Evolutionary conservation across 1,140 invertebrate species (phyloP).

Genomic region (Oncopodura yosiiana): DNA sequence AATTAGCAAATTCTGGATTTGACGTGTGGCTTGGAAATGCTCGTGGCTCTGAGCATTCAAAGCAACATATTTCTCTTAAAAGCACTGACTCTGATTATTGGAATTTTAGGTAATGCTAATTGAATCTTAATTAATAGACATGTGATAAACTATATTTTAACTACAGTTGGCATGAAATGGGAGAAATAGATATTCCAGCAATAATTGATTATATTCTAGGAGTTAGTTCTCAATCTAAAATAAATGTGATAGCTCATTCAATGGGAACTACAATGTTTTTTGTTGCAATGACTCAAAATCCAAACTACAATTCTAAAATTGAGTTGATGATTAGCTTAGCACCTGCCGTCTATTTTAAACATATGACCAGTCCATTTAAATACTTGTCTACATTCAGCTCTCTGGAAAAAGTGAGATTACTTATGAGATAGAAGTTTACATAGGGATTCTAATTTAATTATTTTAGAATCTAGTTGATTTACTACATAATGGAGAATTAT

Average conservation of each 20-base stretch:
- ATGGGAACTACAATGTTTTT: conserved; percentile 56
- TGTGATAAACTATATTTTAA: no score
- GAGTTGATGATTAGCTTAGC: conserved; percentile 51
- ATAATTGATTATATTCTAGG: conserved; percentile 55
- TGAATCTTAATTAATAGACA: no score
- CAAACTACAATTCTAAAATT: conserved; percentile 56
- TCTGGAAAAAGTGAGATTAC: background rate
- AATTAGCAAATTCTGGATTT: conserved; percentile 60
- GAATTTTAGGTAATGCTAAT: no score
- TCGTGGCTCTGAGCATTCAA: conserved; percentile 45
- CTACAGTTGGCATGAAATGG: conserved; percentile 41
- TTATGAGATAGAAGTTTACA: background rate
- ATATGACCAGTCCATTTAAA: conserved; percentile 43
- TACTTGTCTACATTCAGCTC: conserved; percentile 38
- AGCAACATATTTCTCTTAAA: conserved; percentile 35
- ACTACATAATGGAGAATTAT: conserved; percentile 13
- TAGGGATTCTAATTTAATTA: background rate
- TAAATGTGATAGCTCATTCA: conserved; percentile 54
- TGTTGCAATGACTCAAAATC: conserved; percentile 49
- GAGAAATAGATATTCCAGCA: conserved; percentile 52
- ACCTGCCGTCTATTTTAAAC: conserved; percentile 52
- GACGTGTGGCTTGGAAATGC: conserved; percentile 60
- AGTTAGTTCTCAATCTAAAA: conserved; percentile 43
- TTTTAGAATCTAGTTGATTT: conserved; percentile 9
- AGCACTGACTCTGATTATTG: conserved; percentile 36